phyloP scores from a whole-genome alignment of 2,888 invertebrate species.

The Tridacna gigas region DNA sequence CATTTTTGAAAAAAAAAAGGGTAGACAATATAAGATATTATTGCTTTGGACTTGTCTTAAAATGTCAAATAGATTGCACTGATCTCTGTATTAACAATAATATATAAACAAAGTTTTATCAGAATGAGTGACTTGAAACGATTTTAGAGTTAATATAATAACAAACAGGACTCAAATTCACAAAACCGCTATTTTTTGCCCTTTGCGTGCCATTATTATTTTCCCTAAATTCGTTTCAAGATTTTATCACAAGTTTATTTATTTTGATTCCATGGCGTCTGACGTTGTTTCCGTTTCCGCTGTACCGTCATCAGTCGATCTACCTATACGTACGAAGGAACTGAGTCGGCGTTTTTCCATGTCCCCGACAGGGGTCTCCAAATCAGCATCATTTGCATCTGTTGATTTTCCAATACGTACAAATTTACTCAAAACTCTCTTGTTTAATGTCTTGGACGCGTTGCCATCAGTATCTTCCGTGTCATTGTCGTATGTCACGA shows the following conservation, averaged over 20 bases:
- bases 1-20: too few relatives aligned
- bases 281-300: background rate
- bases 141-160: too few relatives aligned
- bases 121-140: too few relatives aligned
- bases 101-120: too few relatives aligned
- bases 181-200: too few relatives aligned
- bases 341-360: constrained; percentile 18
- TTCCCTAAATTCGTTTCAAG: background rate
- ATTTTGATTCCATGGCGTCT: constrained; percentile 18
- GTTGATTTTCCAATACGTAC: constrained; percentile 55
- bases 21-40: too few relatives aligned
- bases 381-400: background rate
- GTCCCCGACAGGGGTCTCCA: background rate
- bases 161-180: too few relatives aligned
- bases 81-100: too few relatives aligned
- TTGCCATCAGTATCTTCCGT: background rate
- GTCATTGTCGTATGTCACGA: background rate
- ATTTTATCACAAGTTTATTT: constrained; percentile 18
- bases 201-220: background rate
- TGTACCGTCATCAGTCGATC: background rate
- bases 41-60: too few relatives aligned
- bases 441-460: background rate
- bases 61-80: too few relatives aligned
- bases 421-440: constrained; percentile 38
- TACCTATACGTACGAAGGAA: constrained; percentile 36